Base-by-base conservation (phyloP, 2,113 vertebrate genomes). In the Cercocebus atys region DNA sequence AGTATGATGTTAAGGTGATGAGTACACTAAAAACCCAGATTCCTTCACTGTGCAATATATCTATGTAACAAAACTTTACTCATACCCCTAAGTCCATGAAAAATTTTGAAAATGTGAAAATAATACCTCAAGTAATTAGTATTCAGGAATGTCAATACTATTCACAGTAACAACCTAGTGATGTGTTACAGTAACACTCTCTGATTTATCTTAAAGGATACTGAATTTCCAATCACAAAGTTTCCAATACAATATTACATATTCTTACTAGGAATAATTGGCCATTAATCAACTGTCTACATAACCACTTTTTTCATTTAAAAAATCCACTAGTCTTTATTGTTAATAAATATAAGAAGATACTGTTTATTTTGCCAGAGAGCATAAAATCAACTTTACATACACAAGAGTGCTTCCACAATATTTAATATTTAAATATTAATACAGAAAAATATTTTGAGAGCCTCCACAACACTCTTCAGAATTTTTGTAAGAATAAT, bases 381-480 rank as follows among this genome's bases (percentile, higher is more conserved):
- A 83, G 12, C 5, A 70, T 27, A 50, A 45, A 59, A 7, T n/a
- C 6, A 27, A 45, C 64, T 91, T 75, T 68, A 32, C 14, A 64
- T 25, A 43, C 12, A 5, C n/a, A 70, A 52, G n/a, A 30, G 25
- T 52, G 20, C 12, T 93, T 84, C 14, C 4, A 32, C 0, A 40
- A 47, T 64, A 38, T 38, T 68, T 91, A 90, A 52, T 66, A 57
- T 81, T 81, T 75, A 17, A 30, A 81, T 38, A 27, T 30, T 11
- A 79, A 45, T 72, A 82, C 9, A 73, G 13, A 40, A 22, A 86
- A 70, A 72, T 52, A 32, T 30, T 52, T 93, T 25, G 70, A 27
- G 57, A 78, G 0, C 9, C n/a, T 83, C 32, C 0, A 2, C 20
- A 45, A 2, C 5, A 2, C 13, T 57, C 3, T 4, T 68, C 22